phyloP scores from a whole-genome alignment of 1,140 invertebrate species.

The Drosophila subpulchrella region DNA sequence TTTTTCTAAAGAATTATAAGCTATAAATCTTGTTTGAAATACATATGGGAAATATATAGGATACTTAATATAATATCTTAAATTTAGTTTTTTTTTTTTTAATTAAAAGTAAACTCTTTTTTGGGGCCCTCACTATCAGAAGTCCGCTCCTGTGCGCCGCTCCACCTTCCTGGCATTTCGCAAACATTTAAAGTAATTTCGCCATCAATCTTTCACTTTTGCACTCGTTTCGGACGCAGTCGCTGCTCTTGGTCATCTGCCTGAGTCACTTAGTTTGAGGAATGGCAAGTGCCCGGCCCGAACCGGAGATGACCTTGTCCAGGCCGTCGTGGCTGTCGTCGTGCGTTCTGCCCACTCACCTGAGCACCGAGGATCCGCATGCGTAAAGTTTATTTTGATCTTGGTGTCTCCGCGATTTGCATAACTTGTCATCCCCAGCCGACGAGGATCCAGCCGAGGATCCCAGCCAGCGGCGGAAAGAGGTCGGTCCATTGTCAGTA shows the following conservation, averaged over 20 bases:
- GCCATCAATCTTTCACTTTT: conserved; percentile 83
- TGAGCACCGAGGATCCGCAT: conserved; percentile 36
- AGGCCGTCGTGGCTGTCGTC: conserved; percentile 8
- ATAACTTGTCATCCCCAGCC: conserved; percentile 75
- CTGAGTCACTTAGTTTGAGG: conserved; percentile 53
- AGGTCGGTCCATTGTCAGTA: conserved; percentile 77
- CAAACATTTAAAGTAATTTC: conserved; percentile 82
- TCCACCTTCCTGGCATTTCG: conserved; percentile 38
- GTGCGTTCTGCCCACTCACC: conserved; percentile 73
- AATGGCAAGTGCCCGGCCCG: conserved; percentile 25
- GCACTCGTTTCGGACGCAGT: conserved; percentile 75
- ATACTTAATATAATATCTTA: too few species aligned
- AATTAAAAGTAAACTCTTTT: background rate
- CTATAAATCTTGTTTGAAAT: too few species aligned
- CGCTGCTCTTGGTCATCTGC: conserved; percentile 41
- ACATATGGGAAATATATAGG: too few species aligned
- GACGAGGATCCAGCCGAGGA: background rate
- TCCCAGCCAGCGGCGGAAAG: background rate
- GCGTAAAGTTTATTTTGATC: conserved; percentile 81
- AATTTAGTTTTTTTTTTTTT: background rate
- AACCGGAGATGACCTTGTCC: conserved; percentile 61
- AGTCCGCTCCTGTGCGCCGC: conserved; percentile 30
- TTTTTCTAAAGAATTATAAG: too few species aligned
- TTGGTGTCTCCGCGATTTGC: conserved; percentile 81
- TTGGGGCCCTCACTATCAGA: background rate